Evolutionary conservation across 2,888 invertebrate genomes (phyloP), one percentile per base, ranked within the genome.

Genomic region (Lasioglossum vierecki): DNA sequence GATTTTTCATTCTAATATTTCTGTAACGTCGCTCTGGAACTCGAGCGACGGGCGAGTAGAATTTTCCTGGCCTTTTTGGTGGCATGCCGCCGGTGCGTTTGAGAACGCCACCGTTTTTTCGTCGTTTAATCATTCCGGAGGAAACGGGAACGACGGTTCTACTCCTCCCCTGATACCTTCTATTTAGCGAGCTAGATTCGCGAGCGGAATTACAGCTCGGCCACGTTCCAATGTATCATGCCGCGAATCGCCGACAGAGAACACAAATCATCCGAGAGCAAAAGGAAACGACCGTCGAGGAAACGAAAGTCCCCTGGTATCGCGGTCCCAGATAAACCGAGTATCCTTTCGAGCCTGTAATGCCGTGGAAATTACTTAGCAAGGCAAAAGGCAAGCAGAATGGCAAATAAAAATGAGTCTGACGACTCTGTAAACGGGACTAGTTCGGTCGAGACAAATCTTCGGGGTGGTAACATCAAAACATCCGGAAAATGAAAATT

Each of bases 311-410:
- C 79, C 53, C 57, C 44, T 57, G 63, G 44, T 80, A 57, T 80
- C 82, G 82, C 15, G 18, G 46, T 13, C n/a, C 30, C 26, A 66
- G 76, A 79, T 73, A 79, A 84, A 79, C 79, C 30, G 13, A 70
- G 63, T 75, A 84, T 81, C 81, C 80, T 84, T 80, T 77, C 80
- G 76, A 77, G 73, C 75, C 18, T 76, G 74, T 76, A 86, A 79
- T 79, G 80, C 79, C 85, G 76, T 76, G 82, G 76, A 85, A 82
- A 77, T 82, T 82, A 85, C 85, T 85, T 79, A 77, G 82, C 74
- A 66, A 79, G 76, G 49, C 79, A 77, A 76, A 26, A 82, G 73
- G 79, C 82, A 63, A 63, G 71, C 30, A 35, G 60, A 82, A 79
- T 73, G 41, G 46, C 18, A 2, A 44, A 30, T 30, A 60, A 41